Evolutionary conservation across 1,140 invertebrate genomes (phyloP).

Genomic region (Musca vetustissima): DNA sequence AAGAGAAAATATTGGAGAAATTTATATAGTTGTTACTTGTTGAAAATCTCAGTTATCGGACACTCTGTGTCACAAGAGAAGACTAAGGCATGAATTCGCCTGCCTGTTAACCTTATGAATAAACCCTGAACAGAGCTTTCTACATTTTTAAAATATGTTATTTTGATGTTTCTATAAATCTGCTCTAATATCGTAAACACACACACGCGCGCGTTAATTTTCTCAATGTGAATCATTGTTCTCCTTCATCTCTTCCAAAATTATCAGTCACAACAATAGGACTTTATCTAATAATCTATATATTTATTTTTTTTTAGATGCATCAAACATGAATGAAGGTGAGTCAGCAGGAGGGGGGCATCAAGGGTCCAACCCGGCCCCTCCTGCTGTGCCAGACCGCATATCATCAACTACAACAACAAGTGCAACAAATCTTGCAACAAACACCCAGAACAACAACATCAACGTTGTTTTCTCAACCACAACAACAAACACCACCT

Average conservation of each 20-base stretch:
- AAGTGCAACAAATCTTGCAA: slow-evolving; percentile 18
- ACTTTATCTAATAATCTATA: background rate
- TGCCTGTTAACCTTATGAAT: too few species aligned
- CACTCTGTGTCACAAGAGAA: too few species aligned
- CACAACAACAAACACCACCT: slow-evolving; percentile 20
- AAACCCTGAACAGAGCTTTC: too few species aligned
- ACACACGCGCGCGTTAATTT: too few species aligned
- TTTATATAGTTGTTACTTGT: too few species aligned
- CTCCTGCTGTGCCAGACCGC: slow-evolving; percentile 57
- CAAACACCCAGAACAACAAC: slow-evolving; percentile 33
- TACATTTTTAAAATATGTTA: slow-evolving; percentile 3
- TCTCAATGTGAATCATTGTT: too few species aligned
- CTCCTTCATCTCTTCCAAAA: too few species aligned
- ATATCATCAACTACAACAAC: slow-evolving; percentile 38
- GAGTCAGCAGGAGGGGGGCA: slow-evolving; percentile 57
- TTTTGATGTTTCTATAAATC: too few species aligned
- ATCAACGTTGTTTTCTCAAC: slow-evolving; percentile 19
- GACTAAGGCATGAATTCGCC: too few species aligned
- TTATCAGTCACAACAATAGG: background rate
- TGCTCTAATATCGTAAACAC: too few species aligned
- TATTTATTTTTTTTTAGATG: slow-evolving; percentile 41
- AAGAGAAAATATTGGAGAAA: too few species aligned
- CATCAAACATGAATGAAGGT: slow-evolving; percentile 57
- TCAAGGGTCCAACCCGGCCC: slow-evolving; percentile 55
- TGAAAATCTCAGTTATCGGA: too few species aligned